Percentiles rank a stretch among this genome's conserved stretches.
These are phyloP conservation scores for Camarhynchus parvulus DNA, from an alignment of 2,113 vertebrate genomes.

Conservation along the genomic window DNA sequence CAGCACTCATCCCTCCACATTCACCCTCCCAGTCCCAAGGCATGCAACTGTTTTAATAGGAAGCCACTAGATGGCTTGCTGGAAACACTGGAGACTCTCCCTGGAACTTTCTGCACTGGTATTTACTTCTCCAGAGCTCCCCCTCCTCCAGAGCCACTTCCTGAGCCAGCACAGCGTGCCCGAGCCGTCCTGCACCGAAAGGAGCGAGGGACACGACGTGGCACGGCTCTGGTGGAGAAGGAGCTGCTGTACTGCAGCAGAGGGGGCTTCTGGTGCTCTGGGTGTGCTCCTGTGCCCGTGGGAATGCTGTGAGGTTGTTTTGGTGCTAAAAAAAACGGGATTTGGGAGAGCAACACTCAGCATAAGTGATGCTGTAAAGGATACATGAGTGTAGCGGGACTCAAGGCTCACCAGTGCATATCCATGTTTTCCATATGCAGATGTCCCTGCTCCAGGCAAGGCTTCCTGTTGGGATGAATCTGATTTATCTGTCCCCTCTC, in stretches of 20 bases:
- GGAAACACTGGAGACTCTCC: background rate
- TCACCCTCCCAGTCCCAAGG: background rate
- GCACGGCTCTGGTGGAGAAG: background rate
- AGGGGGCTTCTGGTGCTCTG: background rate
- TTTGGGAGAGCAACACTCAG: background rate
- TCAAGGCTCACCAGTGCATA: background rate
- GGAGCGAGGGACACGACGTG: accelerated
- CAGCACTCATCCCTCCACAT: background rate
- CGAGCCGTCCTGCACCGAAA: accelerated
- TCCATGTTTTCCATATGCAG: background rate
- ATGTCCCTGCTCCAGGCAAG: background rate
- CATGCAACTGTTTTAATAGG: background rate
- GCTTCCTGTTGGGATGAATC: background rate
- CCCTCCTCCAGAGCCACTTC: background rate
- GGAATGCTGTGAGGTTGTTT: background rate
- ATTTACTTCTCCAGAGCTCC: background rate
- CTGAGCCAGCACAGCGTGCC: accelerated
- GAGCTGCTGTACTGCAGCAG: background rate
- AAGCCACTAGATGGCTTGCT: constrained; percentile 69
- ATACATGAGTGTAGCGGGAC: accelerated
- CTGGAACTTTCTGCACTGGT: constrained; percentile 35
- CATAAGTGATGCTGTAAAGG: background rate
- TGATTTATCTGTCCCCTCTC: background rate
- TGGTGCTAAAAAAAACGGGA: background rate
- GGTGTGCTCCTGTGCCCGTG: accelerated